Evolutionary conservation across 2,888 invertebrate genomes (phyloP), one percentile per base, ranked within the genome.

Genomic region (Glyphotaelius pellucidus): DNA sequence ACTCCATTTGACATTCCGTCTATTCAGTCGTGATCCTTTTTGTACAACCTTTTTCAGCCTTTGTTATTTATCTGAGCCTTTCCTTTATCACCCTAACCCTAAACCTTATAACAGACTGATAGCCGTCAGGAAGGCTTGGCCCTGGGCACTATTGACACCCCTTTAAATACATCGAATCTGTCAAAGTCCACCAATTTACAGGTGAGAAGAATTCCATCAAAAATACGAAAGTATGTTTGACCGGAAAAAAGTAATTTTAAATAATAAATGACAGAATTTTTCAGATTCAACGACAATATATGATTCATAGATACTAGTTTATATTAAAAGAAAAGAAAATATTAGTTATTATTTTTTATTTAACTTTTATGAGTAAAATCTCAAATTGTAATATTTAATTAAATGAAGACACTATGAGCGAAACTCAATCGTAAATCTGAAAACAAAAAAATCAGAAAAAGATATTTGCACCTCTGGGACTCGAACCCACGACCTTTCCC

Each of bases 1-100:
- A 87, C 87, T 67, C 52, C 31, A 87, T 67, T 87, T 32, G 87
- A 87, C 87, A 52, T 87, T 87, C 87, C 87, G 87, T 32, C 52
- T 67, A 87, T 87, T 87, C 67, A 87, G 52, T 52, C 67, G 31
- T 87, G 52, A 87, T 67, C 87, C 67, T 87, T 52, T 31, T 52
- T 87, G 52, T 67, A 30, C 52, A 32, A 67, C 87, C 52, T 87
- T 67, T 31, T 67, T 19, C 31, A 35, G n/a, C 87, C 87, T 87
- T 87, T 52, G 42, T 47, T 87, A 67, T 87, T 87, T 87, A 87
- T 87, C 30, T 87, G 30, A 25, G 52, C 52, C 52, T 31, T 67
- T 32, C 87, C 9, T 52, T 52, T 87, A 30, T 47, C 86, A 25
- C 86, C 86, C 19, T 42, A 38, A 30, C 86, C 42, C 86, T 42